Evolutionary conservation across 2,888 invertebrate species (phyloP).

Genomic region (Limnephilus lunatus): DNA sequence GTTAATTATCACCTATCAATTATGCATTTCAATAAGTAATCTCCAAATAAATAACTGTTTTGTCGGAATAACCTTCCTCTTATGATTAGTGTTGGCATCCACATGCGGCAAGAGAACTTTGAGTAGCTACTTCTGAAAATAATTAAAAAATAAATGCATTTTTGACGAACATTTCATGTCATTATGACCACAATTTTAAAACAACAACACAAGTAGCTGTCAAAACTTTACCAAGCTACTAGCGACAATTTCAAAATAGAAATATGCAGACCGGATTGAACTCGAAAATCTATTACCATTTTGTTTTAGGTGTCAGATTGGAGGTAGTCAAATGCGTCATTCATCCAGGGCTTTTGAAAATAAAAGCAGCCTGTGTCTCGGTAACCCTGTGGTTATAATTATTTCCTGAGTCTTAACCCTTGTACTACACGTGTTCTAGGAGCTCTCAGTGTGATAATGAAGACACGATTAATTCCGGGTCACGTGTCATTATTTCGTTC

Average conservation of each 20-base stretch:
- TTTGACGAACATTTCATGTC: not conserved
- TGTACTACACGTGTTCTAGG: slow-evolving; percentile 22
- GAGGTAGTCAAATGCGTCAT: not conserved
- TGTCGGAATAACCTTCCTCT: not conserved
- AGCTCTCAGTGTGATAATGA: slow-evolving; percentile 56
- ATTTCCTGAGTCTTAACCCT: not conserved
- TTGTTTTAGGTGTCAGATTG: not conserved
- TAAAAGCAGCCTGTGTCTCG: not conserved
- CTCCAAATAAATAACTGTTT: not conserved
- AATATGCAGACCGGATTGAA: not conserved
- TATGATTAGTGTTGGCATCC: not conserved
- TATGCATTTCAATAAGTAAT: not conserved
- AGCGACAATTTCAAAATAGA: not conserved
- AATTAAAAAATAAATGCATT: not conserved
- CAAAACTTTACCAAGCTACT: not conserved
- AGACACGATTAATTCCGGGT: slow-evolving; percentile 60
- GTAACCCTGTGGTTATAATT: not conserved
- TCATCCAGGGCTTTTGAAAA: not conserved
- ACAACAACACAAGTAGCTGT: not conserved
- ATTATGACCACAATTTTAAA: not conserved
- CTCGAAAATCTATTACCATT: not conserved
- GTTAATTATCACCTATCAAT: too few species aligned
- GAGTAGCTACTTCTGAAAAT: not conserved
- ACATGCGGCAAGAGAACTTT: not conserved
- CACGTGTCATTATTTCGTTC: slow-evolving; percentile 40